Base-by-base conservation (phyloP, 2,888 invertebrate species). In the Phaonia tiefii region DNA sequence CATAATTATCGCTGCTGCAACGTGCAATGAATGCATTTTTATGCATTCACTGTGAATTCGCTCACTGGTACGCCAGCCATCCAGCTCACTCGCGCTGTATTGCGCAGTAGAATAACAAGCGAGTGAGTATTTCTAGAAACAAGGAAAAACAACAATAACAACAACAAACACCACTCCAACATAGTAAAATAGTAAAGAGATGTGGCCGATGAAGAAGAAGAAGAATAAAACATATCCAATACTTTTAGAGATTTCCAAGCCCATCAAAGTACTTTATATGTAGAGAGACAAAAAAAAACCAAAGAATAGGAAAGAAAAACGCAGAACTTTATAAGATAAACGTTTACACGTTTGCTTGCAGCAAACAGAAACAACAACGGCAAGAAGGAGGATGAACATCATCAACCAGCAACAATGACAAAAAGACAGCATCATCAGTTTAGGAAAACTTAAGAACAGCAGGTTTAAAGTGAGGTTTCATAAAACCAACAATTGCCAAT, bases 1-100 rank as follows among this genome's bases (percentile, higher is more conserved):
- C 81, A 81, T 81, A 81, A 81, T 81, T 81, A 78, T 81, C 78
- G 78, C 81, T 69, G 75, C 78, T 69, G 75, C 78, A 81, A 81
- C 81, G 81, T 81, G 81, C 81, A 78, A 54, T 81, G 81, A 81
- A 81, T 81, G 72, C 80, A 81, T 81, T 81, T 44, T 77, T 65
- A 80, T 74, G 77, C 77, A 71, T 71, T 71, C 71, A 63, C 72
- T 13, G 13, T 69, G n/a, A n/a, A n/a, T 8, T 31, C 8, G 31
- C 31, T 5, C 31, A 31, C 31, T 31, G 8, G 31, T 1, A 22
- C 3, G 31, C 22, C 51, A 10, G 56, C 8, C 10, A 49, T 42
- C 46, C n/a, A 44, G n/a, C 22, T 44, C 39, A 20, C 49, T 63
- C 58, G 54, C 42, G 44, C 71, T 75, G 72, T 69, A 81, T 65